Evolutionary conservation across 2,888 invertebrate genomes (phyloP), one percentile per base, ranked within the genome.

Genomic region (Drosophila hamatofila): DNA sequence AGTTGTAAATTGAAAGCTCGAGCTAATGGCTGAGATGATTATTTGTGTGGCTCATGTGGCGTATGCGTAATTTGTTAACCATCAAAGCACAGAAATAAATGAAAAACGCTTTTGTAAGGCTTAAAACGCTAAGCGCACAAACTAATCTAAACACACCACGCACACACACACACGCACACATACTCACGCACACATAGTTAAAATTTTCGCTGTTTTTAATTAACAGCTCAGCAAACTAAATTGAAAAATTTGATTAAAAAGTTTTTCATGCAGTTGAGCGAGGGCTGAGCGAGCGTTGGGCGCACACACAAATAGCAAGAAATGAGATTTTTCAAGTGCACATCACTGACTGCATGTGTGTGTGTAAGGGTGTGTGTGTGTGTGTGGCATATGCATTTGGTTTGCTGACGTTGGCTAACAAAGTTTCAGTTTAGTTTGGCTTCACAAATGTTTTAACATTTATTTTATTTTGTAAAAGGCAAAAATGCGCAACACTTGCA

Each of bases 211-310:
- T 46, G 61, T 64, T 89, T 88, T 86, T 86, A 89, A 86, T 86
- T 89, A 86, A 89, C 89, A 80, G 80, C 80, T 78, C 72, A 80
- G 67, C 74, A 74, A 84, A 78, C 75, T 75, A 89, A 89, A 86
- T 89, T 89, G 88, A 84, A 86, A 84, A 86, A 86, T 89, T 86
- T 89, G 86, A 89, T 86, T 86, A 86, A 86, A 89, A 89, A 89
- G 73, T 89, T 88, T 30, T 72, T 60, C 66, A 61, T 65, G 75
- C 79, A 60, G 74, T 42, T 74, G 44, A 44, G 59, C 52, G 37
- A 44, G 35, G 60, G 21, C 35, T 35, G 35, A 8, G 37, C 52
- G 30, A 18, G 18, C 16, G 46, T 11, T 30, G 48, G 21, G 46
- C 30, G 33, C 41, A 21, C 41, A 37, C 37, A 55, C 48, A 54